Conservation (phyloP, 2,113 vertebrate genomes). For the Mionectes macconnelli region DNA sequence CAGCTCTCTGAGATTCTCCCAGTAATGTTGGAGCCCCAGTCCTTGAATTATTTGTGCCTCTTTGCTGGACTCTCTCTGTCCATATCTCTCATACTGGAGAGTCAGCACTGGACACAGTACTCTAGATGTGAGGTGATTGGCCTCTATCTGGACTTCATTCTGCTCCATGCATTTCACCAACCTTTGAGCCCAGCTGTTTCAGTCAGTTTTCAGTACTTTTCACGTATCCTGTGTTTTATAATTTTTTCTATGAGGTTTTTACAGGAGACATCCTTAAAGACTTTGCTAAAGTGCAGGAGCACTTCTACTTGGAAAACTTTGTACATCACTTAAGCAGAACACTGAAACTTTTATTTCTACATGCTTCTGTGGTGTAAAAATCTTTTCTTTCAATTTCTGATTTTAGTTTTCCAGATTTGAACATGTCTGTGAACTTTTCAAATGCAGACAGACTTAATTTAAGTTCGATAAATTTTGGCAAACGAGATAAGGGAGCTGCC, state of each 20-base stretch:
- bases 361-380: neutral
- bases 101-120: neutral
- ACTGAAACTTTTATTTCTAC: neutral
- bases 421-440: slow-evolving; percentile 18
- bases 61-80: neutral
- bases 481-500: slow-evolving; percentile 3
- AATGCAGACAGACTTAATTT: neutral
- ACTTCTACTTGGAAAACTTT: neutral
- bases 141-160: neutral
- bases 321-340: neutral
- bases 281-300: neutral
- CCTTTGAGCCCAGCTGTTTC: neutral
- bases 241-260: neutral
- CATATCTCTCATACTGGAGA: neutral
- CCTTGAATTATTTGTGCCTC: neutral
- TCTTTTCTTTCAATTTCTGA: neutral
- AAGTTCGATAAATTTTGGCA: slow-evolving; percentile 48
- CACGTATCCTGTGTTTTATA: neutral
- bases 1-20: neutral
- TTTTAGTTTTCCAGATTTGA: slow-evolving; percentile 43
- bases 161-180: neutral
- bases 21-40: neutral
- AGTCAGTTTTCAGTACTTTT: neutral
- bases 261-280: neutral
- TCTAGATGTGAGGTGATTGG: neutral